Percentiles rank a stretch among this genome's conserved stretches.
These are phyloP conservation scores for Psittacula derbiana DNA, from an alignment of 2,797 vertebrate species.

Conservation along the genomic window DNA sequence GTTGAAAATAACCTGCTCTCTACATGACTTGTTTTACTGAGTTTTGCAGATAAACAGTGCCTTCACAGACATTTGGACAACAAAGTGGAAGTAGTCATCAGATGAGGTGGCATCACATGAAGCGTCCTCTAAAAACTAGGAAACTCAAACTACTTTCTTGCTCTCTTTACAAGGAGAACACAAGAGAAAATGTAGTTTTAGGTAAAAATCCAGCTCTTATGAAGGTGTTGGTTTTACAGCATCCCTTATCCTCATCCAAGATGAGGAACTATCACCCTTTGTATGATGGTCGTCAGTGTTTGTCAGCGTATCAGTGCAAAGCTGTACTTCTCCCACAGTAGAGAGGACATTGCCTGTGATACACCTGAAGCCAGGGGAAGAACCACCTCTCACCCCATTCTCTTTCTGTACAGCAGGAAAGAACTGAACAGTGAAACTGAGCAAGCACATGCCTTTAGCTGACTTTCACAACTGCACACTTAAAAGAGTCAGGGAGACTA, in stretches of 20 bases:
- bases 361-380: neutral
- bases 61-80: neutral
- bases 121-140: neutral
- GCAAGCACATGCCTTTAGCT: neutral
- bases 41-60: neutral
- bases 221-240: neutral
- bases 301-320: neutral
- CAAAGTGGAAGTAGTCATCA: neutral
- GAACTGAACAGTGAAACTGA: neutral
- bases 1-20: neutral
- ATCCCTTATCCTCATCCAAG: neutral
- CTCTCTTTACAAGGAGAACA: neutral
- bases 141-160: neutral
- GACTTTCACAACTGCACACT: neutral
- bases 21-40: neutral
- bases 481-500: neutral
- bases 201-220: neutral
- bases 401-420: neutral
- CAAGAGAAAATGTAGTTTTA: neutral
- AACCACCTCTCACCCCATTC: neutral
- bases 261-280: neutral
- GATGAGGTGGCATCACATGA: neutral
- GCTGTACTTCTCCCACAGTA: neutral
- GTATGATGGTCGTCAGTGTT: neutral
- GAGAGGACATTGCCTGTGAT: neutral